Evolutionary conservation across 1,140 invertebrate species (phyloP).

Genomic region (Pemphigus obesinymphae): DNA sequence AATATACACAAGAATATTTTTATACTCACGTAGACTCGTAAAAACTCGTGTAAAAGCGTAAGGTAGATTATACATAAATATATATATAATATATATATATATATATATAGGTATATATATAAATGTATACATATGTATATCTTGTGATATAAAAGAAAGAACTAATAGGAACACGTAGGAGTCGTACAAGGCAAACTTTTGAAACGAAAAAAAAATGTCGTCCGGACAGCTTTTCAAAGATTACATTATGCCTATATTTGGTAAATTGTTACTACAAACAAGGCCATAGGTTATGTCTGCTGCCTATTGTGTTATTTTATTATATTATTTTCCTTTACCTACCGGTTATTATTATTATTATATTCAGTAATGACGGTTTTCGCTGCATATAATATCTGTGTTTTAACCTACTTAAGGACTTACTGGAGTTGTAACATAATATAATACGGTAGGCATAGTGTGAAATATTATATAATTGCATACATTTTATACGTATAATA

Average conservation of each 20-base stretch:
- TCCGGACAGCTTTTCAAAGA: not conserved
- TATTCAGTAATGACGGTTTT: conserved; percentile 3
- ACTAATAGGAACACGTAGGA: not conserved
- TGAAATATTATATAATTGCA: too few relatives aligned
- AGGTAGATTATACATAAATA: too few relatives aligned
- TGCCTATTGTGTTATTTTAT: not conserved
- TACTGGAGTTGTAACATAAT: too few relatives aligned
- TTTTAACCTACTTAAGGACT: not conserved
- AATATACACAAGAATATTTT: too few relatives aligned
- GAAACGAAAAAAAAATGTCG: not conserved
- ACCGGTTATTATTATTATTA: too few relatives aligned
- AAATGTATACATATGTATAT: too few relatives aligned
- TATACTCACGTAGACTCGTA: too few relatives aligned
- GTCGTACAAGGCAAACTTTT: conserved; percentile 6
- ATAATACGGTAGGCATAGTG: too few relatives aligned
- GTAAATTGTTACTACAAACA: not conserved
- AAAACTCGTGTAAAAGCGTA: too few relatives aligned
- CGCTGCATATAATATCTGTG: not conserved
- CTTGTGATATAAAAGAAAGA: not conserved
- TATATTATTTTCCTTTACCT: not conserved
- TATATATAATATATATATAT: too few relatives aligned
- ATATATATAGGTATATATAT: too few relatives aligned
- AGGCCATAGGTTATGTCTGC: not conserved
- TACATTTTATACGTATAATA: too few relatives aligned
- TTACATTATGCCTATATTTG: not conserved